phyloP scores from a whole-genome alignment of 2,888 invertebrate species.

The Leptinotarsa juncta region DNA sequence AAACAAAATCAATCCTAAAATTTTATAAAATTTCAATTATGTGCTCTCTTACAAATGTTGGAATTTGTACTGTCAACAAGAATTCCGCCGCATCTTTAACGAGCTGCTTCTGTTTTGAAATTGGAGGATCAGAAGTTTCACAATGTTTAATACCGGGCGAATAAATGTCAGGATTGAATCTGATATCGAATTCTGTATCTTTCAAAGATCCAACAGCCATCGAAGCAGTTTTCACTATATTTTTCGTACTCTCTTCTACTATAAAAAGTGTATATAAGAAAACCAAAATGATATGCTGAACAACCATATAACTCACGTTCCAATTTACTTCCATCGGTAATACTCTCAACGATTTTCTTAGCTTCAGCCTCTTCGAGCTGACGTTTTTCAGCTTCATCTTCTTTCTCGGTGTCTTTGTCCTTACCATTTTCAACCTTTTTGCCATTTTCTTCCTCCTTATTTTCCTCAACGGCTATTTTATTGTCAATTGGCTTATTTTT shows the following conservation, averaged over 20 bases:
- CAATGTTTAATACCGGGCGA: slow-evolving; percentile 92
- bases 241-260: slow-evolving; percentile 89
- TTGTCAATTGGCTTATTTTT: slow-evolving; percentile 61
- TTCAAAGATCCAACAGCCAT: slow-evolving; percentile 93
- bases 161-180: slow-evolving; percentile 98
- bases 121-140: slow-evolving; percentile 74
- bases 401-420: slow-evolving; percentile 75
- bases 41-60: slow-evolving; percentile 82
- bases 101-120: slow-evolving; percentile 87
- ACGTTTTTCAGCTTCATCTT: slow-evolving; percentile 62
- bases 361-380: slow-evolving; percentile 81
- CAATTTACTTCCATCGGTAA: slow-evolving; percentile 84
- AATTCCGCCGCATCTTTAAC: slow-evolving; percentile 97
- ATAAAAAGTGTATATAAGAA: slow-evolving; percentile 32
- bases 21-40: not conserved
- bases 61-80: slow-evolving; percentile 92
- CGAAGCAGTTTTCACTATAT: slow-evolving; percentile 90
- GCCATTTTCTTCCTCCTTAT: slow-evolving; percentile 59
- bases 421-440: slow-evolving; percentile 65
- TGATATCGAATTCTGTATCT: slow-evolving; percentile 95
- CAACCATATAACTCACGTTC: slow-evolving; percentile 69
- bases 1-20: slow-evolving; percentile 1
- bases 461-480: slow-evolving; percentile 61
- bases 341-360: slow-evolving; percentile 91
- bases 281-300: slow-evolving; percentile 12